phyloP scores from a whole-genome alignment of 2,113 vertebrate genomes.

The Vidua macroura region DNA sequence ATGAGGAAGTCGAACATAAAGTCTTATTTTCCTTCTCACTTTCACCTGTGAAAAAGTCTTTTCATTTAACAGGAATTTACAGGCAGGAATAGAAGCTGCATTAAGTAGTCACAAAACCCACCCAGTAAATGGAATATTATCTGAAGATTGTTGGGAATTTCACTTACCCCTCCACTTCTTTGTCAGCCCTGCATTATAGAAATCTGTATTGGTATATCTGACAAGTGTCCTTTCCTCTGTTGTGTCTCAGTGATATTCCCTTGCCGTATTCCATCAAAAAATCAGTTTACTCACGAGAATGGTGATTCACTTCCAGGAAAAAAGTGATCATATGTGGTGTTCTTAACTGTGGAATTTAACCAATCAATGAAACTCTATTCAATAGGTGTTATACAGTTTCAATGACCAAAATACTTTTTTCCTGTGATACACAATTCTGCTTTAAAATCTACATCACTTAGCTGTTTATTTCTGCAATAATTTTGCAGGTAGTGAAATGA shows the following conservation, averaged over 20 bases:
- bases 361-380: neutral
- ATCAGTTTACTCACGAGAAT: neutral
- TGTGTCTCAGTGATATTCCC: neutral
- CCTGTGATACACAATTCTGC: neutral
- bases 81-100: neutral
- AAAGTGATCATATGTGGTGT: neutral
- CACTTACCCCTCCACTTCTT: neutral
- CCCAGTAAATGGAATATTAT: neutral
- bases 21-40: neutral
- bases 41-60: neutral
- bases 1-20: neutral
- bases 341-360: neutral
- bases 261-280: neutral
- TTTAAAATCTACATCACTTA: neutral
- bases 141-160: neutral
- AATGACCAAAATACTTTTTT: neutral
- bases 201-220: slow-evolving; percentile 22
- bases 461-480: neutral
- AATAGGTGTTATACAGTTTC: neutral
- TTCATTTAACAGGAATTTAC: neutral
- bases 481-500: neutral
- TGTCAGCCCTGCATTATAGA: neutral
- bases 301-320: neutral
- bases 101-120: neutral
- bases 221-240: neutral